phyloP scores from a whole-genome alignment of 2,797 vertebrate genomes.

The Pelodytes ibericus region DNA sequence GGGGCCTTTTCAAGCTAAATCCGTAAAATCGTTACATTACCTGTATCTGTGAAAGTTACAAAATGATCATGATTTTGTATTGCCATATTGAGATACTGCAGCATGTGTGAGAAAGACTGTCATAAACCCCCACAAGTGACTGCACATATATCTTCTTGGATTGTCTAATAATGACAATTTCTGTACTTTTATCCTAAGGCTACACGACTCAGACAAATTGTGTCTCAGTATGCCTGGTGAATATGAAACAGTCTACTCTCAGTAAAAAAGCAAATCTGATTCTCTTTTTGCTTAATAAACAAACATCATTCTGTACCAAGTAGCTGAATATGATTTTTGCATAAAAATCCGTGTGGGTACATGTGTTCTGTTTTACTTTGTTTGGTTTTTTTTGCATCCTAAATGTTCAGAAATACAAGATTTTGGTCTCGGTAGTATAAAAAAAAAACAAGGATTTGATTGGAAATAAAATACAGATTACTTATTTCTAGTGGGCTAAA shows the following conservation, averaged over 20 bases:
- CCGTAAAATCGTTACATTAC: background rate
- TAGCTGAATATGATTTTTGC: constrained; percentile 4
- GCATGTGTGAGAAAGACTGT: constrained; percentile 2
- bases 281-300: constrained; percentile 33
- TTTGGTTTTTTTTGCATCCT: too few relatives aligned
- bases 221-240: constrained; percentile 5
- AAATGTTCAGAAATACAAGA: too few relatives aligned
- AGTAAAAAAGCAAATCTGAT: constrained; percentile 30
- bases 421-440: too few relatives aligned
- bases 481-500: too few relatives aligned
- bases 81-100: background rate
- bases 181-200: constrained; percentile 27
- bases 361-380: too few relatives aligned
- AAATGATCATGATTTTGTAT: constrained; percentile 20
- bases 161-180: constrained; percentile 15
- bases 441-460: too few relatives aligned
- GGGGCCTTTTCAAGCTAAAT: background rate
- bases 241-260: constrained; percentile 11
- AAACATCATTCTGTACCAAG: constrained; percentile 8
- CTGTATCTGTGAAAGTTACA: constrained; percentile 5
- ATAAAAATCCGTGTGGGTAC: background rate
- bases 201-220: constrained; percentile 14
- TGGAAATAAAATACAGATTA: too few relatives aligned
- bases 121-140: background rate
- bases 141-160: background rate